A percentile compares a stretch with the other conserved stretches of the same genome.
Evolutionary conservation across 2,113 vertebrate genomes (phyloP).

Genomic region (Macquaria ambigua): DNA sequence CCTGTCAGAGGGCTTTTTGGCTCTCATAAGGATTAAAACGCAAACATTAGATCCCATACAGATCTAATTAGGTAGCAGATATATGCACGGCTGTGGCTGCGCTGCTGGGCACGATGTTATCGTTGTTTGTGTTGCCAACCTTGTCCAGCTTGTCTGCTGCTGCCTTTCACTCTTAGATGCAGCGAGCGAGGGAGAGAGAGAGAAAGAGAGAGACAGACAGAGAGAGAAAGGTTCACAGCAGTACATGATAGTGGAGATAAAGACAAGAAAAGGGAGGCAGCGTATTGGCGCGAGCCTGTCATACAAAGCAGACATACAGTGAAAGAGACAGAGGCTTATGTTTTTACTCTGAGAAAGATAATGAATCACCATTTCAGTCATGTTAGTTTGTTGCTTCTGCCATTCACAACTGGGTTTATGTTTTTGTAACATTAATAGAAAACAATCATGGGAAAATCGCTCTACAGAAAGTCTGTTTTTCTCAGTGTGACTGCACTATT

Average conservation of each 20-base stretch:
- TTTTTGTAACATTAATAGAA: conserved; percentile 14
- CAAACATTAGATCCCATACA: conserved; percentile 51
- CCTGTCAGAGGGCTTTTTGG: conserved; percentile 37
- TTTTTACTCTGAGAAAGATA: conserved; percentile 5
- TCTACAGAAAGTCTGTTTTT: conserved; percentile 12
- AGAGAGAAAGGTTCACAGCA: neutral
- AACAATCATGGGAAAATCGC: conserved; percentile 12
- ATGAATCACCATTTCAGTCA: neutral
- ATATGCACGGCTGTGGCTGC: neutral
- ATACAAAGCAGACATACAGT: neutral
- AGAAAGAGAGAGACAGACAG: neutral
- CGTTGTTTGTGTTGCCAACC: conserved; percentile 48
- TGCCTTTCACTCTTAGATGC: conserved; percentile 6
- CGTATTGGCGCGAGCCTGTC: neutral
- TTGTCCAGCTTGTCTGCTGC: conserved; percentile 38
- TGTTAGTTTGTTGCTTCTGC: neutral
- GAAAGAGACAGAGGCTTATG: neutral
- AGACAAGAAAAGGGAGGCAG: conserved; percentile 5
- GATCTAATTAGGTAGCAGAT: conserved; percentile 56
- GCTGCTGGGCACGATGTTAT: conserved; percentile 42
- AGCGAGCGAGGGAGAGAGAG: too few relatives aligned
- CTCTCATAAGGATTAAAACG: conserved; percentile 51
- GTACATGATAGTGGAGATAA: conserved; percentile 32
- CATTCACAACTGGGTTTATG: neutral
- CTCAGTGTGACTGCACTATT: conserved; percentile 17